A percentile compares a stretch with the other conserved stretches of the same genome.
Conservation (phyloP, 2,113 vertebrate genomes). For the Pollachius pollachius region DNA sequence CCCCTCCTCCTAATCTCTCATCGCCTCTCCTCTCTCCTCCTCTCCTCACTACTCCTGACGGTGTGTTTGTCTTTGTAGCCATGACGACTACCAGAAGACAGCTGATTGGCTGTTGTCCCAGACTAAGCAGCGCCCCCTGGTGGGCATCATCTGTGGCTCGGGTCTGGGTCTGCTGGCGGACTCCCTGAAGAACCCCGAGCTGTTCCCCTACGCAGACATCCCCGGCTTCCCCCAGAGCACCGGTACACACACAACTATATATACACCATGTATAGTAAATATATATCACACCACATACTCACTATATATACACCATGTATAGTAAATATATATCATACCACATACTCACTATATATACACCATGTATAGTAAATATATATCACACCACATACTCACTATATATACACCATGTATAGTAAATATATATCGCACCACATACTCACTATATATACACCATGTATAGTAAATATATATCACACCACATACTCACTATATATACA, state of each 20-base stretch:
- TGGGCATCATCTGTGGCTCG: constrained; percentile 80
- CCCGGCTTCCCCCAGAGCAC: constrained; percentile 81
- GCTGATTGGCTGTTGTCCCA: constrained; percentile 76
- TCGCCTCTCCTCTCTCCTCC: background rate
- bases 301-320: background rate
- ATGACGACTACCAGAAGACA: constrained; percentile 77
- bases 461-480: background rate
- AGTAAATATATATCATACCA: background rate
- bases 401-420: too few relatives aligned
- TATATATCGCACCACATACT: too few relatives aligned
- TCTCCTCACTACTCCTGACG: background rate
- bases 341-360: background rate
- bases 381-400: background rate
- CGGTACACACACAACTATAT: constrained; percentile 53
- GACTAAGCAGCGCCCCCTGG: constrained; percentile 72
- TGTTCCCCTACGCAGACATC: constrained; percentile 75
- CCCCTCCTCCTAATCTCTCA: too few relatives aligned
- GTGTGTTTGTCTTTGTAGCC: constrained; percentile 40
- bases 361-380: background rate
- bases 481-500: background rate
- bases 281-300: background rate
- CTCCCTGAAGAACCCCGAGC: constrained; percentile 65
- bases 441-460: background rate
- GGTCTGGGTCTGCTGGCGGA: constrained; percentile 79
- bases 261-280: background rate